Evolutionary conservation across 2,888 invertebrate species (phyloP).

Genomic region (Pandemis heparana): DNA sequence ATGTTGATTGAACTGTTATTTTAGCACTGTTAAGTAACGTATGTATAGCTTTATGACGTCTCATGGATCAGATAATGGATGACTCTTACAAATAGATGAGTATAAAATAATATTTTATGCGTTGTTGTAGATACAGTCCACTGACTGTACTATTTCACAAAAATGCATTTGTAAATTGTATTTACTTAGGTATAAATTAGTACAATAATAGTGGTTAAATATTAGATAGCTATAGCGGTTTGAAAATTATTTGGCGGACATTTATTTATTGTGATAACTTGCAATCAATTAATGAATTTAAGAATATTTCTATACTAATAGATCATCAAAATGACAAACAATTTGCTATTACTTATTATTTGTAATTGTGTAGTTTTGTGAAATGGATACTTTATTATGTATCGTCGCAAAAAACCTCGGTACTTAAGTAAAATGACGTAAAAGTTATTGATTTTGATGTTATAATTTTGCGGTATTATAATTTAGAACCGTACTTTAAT

Average conservation of each 20-base stretch:
- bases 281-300: background rate
- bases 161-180: slow-evolving; percentile 52
- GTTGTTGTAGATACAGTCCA: slow-evolving; percentile 8
- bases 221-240: slow-evolving; percentile 7
- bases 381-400: no score
- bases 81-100: slow-evolving; percentile 5
- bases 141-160: slow-evolving; percentile 24
- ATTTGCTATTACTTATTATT: no score
- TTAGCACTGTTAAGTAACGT: slow-evolving; percentile 32
- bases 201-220: slow-evolving; percentile 63
- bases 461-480: slow-evolving; percentile 9
- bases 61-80: slow-evolving; percentile 26
- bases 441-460: slow-evolving; percentile 4
- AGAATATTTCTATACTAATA: no score
- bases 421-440: background rate
- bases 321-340: no score
- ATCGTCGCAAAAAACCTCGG: background rate
- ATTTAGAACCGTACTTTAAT: background rate
- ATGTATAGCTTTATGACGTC: background rate
- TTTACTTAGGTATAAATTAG: slow-evolving; percentile 54
- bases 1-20: slow-evolving; percentile 65
- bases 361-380: no score
- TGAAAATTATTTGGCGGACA: background rate
- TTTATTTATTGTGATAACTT: background rate
- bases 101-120: background rate